Evolutionary conservation across 2,113 vertebrate genomes (phyloP).

Genomic region (Odocoileus hemionus): DNA sequence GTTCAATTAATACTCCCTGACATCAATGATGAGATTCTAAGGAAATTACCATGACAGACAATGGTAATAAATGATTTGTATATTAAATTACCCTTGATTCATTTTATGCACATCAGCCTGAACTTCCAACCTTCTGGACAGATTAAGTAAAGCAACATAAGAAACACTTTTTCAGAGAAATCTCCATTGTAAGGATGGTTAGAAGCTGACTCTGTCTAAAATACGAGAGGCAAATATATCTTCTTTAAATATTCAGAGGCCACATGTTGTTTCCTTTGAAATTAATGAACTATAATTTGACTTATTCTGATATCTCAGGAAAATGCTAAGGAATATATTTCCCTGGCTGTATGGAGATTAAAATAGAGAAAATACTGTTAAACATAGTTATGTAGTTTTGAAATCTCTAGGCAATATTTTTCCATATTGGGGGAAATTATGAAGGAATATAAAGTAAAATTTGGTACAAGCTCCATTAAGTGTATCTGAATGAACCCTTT

Average conservation of each 20-base stretch:
- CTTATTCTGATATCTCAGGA: background rate
- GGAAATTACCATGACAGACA: background rate
- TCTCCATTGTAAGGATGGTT: background rate
- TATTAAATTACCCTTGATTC: background rate
- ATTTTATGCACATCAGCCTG: background rate
- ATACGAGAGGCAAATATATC: background rate
- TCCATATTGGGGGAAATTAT: background rate
- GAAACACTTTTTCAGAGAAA: background rate
- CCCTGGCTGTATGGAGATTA: background rate
- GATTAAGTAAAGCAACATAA: background rate
- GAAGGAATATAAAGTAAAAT: background rate
- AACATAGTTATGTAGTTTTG: background rate
- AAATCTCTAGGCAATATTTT: background rate
- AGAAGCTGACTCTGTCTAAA: background rate
- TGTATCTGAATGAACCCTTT: background rate
- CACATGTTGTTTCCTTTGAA: background rate
- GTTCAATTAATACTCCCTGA: background rate
- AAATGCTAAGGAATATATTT: background rate
- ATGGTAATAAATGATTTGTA: background rate
- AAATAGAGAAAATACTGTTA: background rate
- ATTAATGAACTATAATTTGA: background rate
- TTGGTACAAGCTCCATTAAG: background rate
- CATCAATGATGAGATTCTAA: slow-evolving; percentile 6
- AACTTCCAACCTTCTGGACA: background rate
- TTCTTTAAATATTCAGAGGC: background rate